Evolutionary conservation across 2,797 vertebrate genomes (phyloP).

Genomic region (Phataginus tetradactyla): DNA sequence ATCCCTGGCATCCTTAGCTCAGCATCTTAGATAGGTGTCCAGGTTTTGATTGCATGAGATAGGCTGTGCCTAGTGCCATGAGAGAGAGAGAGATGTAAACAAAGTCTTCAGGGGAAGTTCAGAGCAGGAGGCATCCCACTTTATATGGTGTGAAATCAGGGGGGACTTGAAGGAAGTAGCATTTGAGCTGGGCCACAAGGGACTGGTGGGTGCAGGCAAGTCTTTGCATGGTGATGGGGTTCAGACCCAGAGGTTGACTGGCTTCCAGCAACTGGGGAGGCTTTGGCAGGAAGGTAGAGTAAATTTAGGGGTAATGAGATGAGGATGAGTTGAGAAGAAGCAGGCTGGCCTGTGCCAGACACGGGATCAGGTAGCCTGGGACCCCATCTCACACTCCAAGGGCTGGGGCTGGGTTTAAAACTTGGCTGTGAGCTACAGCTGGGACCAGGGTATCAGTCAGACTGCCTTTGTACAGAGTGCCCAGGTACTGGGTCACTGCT

Average conservation of each 20-base stretch:
- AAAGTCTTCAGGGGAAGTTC: not conserved
- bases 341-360: not conserved
- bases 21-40: not conserved
- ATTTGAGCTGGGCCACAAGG: not conserved
- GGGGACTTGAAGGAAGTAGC: not conserved
- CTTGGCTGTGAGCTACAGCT: not conserved
- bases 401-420: not conserved
- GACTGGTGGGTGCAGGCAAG: not conserved
- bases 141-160: not conserved
- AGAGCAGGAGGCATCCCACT: not conserved
- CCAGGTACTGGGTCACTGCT: not conserved
- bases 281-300: not conserved
- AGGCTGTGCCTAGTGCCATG: not conserved
- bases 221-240: not conserved
- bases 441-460: not conserved
- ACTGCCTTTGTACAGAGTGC: not conserved
- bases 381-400: not conserved
- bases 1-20: not conserved
- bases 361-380: not conserved
- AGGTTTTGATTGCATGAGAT: not conserved
- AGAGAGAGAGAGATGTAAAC: not conserved
- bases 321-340: not conserved
- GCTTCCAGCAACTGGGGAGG: not conserved
- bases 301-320: not conserved
- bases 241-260: not conserved